These are phyloP conservation scores for Petrophora chlorosata DNA, from an alignment of 2,888 invertebrate genomes.

Conservation along the genomic window DNA sequence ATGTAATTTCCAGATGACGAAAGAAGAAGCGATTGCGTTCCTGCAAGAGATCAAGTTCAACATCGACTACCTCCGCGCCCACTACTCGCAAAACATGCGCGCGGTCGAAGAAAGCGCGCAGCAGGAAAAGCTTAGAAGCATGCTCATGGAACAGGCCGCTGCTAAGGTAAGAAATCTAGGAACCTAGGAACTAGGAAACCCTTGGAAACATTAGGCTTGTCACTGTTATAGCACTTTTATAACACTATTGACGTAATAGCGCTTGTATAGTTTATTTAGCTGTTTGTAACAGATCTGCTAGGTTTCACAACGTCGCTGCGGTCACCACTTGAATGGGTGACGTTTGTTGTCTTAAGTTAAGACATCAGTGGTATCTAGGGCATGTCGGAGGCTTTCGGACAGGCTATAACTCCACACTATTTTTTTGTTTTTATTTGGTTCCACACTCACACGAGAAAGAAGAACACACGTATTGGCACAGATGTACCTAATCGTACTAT, in stretches of 20 bases:
- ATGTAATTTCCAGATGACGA: slow-evolving; percentile 85
- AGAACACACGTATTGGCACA: too few relatives aligned
- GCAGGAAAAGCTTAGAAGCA: slow-evolving; percentile 69
- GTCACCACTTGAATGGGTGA: too few relatives aligned
- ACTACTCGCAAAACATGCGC: slow-evolving; percentile 81
- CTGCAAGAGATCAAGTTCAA: slow-evolving; percentile 90
- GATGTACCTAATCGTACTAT: too few relatives aligned
- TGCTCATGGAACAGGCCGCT: slow-evolving; percentile 71
- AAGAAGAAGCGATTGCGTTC: slow-evolving; percentile 89
- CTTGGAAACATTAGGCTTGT: too few relatives aligned
- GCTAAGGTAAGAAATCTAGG: slow-evolving; percentile 54
- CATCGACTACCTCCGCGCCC: slow-evolving; percentile 87
- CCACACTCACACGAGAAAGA: too few relatives aligned
- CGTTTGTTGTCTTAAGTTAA: too few relatives aligned
- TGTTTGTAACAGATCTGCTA: too few relatives aligned
- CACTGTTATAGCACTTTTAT: too few relatives aligned
- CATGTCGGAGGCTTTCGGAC: not conserved
- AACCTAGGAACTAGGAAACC: not conserved
- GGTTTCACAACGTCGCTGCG: too few relatives aligned
- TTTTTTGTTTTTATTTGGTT: not conserved
- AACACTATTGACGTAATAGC: too few relatives aligned
- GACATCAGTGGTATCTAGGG: too few relatives aligned
- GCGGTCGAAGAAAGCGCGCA: slow-evolving; percentile 70
- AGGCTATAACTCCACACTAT: not conserved
- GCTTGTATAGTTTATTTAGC: too few relatives aligned